Percentiles rank a stretch among this genome's conserved stretches.
phyloP scores from a whole-genome alignment of 1,140 invertebrate species.

The Panulirus ornatus region DNA sequence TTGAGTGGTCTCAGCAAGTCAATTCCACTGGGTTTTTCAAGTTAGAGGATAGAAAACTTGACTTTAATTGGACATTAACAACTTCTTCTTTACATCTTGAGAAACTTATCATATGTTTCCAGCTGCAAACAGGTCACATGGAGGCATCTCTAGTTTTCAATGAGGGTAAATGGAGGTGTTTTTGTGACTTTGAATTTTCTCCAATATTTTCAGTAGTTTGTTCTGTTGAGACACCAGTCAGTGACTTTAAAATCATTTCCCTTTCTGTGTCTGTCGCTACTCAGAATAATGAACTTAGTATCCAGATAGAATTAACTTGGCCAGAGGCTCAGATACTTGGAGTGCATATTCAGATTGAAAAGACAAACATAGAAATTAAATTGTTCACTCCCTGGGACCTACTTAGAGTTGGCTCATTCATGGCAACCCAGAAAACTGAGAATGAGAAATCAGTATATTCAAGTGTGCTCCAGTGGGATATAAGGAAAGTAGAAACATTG shows the following conservation, averaged over 20 bases:
- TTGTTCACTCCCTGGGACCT: conserved; percentile 50
- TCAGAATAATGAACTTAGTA: conserved; percentile 13
- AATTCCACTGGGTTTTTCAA: conserved; percentile 27
- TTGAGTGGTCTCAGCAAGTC: conserved; percentile 40
- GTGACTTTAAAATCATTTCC: conserved; percentile 26
- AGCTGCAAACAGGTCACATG: conserved; percentile 11
- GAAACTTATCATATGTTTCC: neutral
- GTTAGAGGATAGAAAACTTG: neutral
- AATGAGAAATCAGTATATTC: conserved; percentile 25
- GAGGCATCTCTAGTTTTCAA: neutral
- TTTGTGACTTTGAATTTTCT: conserved; percentile 35
- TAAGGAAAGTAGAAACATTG: neutral
- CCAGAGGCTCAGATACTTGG: neutral
- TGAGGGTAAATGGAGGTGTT: conserved; percentile 29
- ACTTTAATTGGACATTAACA: conserved; percentile 12
- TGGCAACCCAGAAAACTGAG: conserved; percentile 24
- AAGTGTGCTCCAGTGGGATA: conserved; percentile 10
- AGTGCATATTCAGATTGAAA: conserved; percentile 2
- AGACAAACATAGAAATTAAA: conserved; percentile 26
- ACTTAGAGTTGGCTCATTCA: conserved; percentile 17
- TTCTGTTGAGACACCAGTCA: conserved; percentile 42
- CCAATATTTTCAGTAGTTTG: conserved; percentile 23
- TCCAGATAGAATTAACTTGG: conserved; percentile 31
- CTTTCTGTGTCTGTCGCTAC: neutral
- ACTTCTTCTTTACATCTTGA: conserved; percentile 7